Base-by-base conservation (phyloP, 2,113 vertebrate species). In the Gymnogyps californianus region DNA sequence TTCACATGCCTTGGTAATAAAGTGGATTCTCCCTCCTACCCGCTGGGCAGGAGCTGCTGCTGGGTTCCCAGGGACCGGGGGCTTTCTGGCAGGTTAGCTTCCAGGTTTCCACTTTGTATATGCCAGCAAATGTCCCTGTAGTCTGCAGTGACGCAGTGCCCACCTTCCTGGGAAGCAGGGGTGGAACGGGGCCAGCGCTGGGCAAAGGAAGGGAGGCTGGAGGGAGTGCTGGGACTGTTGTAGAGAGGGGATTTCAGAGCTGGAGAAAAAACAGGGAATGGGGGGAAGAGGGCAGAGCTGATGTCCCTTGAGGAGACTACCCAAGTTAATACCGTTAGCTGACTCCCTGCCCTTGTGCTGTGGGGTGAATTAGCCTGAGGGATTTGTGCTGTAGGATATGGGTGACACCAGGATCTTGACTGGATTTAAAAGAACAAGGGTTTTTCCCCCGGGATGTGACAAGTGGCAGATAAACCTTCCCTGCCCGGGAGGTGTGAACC, bases 241-340 rank as follows among this genome's bases (percentile, higher is more conserved):
- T 14, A 9, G 36, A 20, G 16, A 31, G 16, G 25, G 36, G 31
- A 31, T n/a, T 66, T 59, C 13, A 6, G 75, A 47, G 42, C 16
- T 5, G 62, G 49, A 47, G 13, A 10, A 1, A n/a, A 81, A 32
- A 3, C 0, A 0, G 18, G 28, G 54, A 52, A 22, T 1, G n/a
- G n/a, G 15, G 3, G 16, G 31, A 7, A 36, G 6, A 52, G 16
- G n/a, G 29, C 67, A 44, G 58, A 28, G 61, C 28, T 9, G 59
- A 0, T 7, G 0, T 6, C 16, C 8, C 49, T 12, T 7, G 28
- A 1, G 19, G 64, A n/a, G 20, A 57, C 16, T 29, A 4, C 29
- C 44, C 34, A 5, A 3, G 3, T 8, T 4, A 26, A 2, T 0
- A 2, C 10, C 2, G 1, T 26, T 5, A 26, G 18, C 2, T 21